Conservation (phyloP, 2,888 invertebrate genomes). For the Melinaea menophilus region DNA sequence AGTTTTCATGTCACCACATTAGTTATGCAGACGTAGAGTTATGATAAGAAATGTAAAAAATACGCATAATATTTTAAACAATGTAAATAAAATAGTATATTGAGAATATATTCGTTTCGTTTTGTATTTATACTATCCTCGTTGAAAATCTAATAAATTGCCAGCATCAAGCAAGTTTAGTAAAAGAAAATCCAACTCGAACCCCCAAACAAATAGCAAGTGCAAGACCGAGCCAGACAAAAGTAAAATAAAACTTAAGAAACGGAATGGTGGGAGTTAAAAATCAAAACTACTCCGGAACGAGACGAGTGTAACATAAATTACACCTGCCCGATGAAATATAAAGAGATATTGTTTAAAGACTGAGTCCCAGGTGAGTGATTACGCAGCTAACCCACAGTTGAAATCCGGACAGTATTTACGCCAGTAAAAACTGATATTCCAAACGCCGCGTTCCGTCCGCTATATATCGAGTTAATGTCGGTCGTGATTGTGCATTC, state of each 20-base stretch:
- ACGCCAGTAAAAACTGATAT: slow-evolving; percentile 75
- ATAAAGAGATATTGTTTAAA: slow-evolving; percentile 72
- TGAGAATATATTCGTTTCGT: background rate
- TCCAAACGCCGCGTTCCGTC: slow-evolving; percentile 69
- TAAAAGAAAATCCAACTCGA: slow-evolving; percentile 59
- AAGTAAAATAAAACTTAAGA: slow-evolving; percentile 70
- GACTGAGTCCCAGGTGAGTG: slow-evolving; percentile 65
- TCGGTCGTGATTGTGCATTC: slow-evolving; percentile 68
- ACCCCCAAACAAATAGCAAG: slow-evolving; percentile 65
- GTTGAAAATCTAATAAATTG: slow-evolving; percentile 3
- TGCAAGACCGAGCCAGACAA: slow-evolving; percentile 66
- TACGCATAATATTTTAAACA: too few species aligned
- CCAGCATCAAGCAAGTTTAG: slow-evolving; percentile 11
- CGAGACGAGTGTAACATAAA: slow-evolving; percentile 59
- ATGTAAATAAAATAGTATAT: too few species aligned
- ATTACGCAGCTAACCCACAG: slow-evolving; percentile 70
- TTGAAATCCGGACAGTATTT: slow-evolving; percentile 76
- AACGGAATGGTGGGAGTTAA: slow-evolving; percentile 50
- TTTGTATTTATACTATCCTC: background rate
- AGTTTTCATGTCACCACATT: background rate
- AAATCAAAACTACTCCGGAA: slow-evolving; percentile 60
- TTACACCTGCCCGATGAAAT: slow-evolving; percentile 72
- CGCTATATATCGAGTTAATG: slow-evolving; percentile 73
- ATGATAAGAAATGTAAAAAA: too few species aligned
- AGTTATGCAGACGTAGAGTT: background rate